phyloP scores from a whole-genome alignment of 2,888 invertebrate genomes.

The Xanthorhoe spadicearia region DNA sequence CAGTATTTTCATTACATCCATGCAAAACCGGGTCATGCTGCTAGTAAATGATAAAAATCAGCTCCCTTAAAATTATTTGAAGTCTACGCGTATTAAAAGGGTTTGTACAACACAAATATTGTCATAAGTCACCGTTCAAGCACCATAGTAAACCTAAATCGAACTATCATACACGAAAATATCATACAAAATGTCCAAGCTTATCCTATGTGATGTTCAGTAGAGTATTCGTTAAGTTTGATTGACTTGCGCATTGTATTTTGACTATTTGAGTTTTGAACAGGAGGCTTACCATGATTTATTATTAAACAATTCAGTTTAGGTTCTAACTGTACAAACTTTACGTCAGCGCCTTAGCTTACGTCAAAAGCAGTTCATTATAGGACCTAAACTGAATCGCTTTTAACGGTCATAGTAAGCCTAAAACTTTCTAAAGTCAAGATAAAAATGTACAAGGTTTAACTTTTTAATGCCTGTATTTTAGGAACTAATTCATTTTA shows the following conservation, averaged over 20 bases:
- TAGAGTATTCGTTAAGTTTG: background rate
- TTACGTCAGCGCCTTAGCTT: no score
- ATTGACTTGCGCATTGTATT: background rate
- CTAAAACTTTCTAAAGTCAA: no score
- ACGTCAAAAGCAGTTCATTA: no score
- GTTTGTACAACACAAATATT: slow-evolving; percentile 4
- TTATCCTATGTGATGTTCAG: background rate
- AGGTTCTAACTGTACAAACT: no score
- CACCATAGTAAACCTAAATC: slow-evolving; percentile 33
- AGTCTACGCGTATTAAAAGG: background rate
- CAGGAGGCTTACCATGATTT: background rate
- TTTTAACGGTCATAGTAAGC: no score
- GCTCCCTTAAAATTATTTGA: background rate
- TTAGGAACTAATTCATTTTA: background rate
- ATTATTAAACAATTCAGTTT: no score
- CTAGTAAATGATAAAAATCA: background rate
- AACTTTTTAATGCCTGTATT: background rate
- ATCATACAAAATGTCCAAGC: slow-evolving; percentile 22
- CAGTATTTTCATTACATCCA: no score
- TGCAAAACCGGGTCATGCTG: no score
- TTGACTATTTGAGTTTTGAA: background rate
- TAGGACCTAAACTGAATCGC: no score
- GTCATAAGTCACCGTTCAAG: slow-evolving; percentile 29
- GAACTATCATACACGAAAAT: slow-evolving; percentile 28
- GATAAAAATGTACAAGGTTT: slow-evolving; percentile 3